A percentile compares a stretch with the other conserved stretches of the same genome.
phyloP scores from a whole-genome alignment of 1,140 invertebrate genomes.

The Conopomorpha cramerella region DNA sequence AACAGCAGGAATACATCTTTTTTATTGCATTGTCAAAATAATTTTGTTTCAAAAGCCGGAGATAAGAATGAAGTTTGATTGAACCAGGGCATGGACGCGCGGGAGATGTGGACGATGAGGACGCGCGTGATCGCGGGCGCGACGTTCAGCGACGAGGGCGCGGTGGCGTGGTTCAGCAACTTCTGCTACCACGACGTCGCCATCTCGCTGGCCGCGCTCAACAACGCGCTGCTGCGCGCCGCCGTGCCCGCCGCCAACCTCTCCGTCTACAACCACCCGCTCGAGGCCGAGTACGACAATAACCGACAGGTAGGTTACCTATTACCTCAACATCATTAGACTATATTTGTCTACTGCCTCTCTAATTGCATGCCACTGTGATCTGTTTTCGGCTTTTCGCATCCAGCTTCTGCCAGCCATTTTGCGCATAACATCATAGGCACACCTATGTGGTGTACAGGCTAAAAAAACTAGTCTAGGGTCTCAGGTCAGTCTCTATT shows the following conservation, averaged over 20 bases:
- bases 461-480: too few relatives aligned
- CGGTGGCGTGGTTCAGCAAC: slow-evolving; percentile 44
- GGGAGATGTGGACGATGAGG: slow-evolving; percentile 16
- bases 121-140: slow-evolving; percentile 30
- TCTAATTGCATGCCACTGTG: too few relatives aligned
- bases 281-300: slow-evolving; percentile 32
- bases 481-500: too few relatives aligned
- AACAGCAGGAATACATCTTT: too few relatives aligned
- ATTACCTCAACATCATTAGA: too few relatives aligned
- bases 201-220: slow-evolving; percentile 26
- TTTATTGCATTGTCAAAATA: too few relatives aligned
- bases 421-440: too few relatives aligned
- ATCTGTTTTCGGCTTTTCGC: too few relatives aligned
- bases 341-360: too few relatives aligned
- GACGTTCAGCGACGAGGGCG: slow-evolving; percentile 23
- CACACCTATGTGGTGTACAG: too few relatives aligned
- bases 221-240: slow-evolving; percentile 27
- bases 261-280: slow-evolving; percentile 32
- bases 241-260: slow-evolving; percentile 17
- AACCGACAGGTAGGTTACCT: too few relatives aligned
- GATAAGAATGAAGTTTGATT: neutral
- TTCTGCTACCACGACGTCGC: slow-evolving; percentile 45
- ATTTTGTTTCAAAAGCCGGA: neutral
- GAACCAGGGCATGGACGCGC: slow-evolving; percentile 15
- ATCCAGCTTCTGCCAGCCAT: too few relatives aligned